Base-by-base conservation (phyloP, 2,797 vertebrate species). In the Centroberyx gerrardi region DNA sequence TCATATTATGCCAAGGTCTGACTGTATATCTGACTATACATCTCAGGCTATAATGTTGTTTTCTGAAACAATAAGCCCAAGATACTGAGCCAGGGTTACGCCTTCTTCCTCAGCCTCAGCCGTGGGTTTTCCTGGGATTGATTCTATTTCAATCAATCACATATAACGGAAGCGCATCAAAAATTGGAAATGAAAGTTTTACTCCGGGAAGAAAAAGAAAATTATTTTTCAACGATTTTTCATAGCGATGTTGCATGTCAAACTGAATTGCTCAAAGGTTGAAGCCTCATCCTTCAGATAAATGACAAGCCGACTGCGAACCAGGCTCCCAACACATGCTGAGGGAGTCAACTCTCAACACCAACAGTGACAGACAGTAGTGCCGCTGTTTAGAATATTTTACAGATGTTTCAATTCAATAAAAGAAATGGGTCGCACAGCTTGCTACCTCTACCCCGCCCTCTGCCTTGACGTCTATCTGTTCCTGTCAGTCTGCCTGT, bases 331-430 rank as follows among this genome's bases (percentile, higher is more conserved):
- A 48, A 17, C 55, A 65, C 60, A 65, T 33, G 36, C 28, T 31
- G 13, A 14, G 3, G 13, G 31, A 33, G 54, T 58, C 7, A 6
- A 52, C 22, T 68, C 64, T 40, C 3, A 63, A 17, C 1, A 22
- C 80, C 76, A n/a, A 5, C 4, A 68, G 52, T 78, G 79, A 76
- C 63, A 65, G 79, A 76, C 63, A 65, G 66, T 77, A 64, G 10
- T 27, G 54, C 49, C 27, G 13, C 52, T 61, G 64, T 68, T 68
- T 65, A 46, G 60, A 79, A 36, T 55, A 33, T 44, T 72, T 82
- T 78, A 78, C 71, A 87, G 76, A 84, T 87, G 81, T 76, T 87
- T 80, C 77, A 42, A 5, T 62, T 64, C 61, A 15, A 44, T 70
- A 61, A 80, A 75, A 71, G 9, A 44, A 44, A 14, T 44, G 9